phyloP scores from a whole-genome alignment of 2,113 vertebrate species.

The Anguilla rostrata region DNA sequence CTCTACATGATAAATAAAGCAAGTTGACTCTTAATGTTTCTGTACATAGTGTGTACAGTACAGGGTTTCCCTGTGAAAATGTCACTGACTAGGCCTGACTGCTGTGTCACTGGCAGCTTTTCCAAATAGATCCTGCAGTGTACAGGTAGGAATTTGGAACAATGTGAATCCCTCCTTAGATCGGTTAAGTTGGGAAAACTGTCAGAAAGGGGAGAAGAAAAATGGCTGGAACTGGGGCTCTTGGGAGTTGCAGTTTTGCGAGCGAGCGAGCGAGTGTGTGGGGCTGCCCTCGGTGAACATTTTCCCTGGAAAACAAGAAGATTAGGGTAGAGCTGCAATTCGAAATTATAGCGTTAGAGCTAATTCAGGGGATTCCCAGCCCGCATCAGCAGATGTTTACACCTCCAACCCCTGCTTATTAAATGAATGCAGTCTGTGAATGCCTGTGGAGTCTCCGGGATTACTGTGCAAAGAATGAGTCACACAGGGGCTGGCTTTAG shows the following conservation, averaged over 20 bases:
- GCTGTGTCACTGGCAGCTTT: too few species aligned
- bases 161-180: neutral
- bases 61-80: too few species aligned
- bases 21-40: too few species aligned
- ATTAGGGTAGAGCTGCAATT: constrained; percentile 27
- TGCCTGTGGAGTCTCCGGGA: constrained; percentile 14
- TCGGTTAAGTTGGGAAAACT: neutral
- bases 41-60: too few species aligned
- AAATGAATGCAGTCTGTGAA: constrained; percentile 8
- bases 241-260: neutral
- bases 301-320: constrained; percentile 35
- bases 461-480: constrained; percentile 47
- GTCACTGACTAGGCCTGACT: too few species aligned
- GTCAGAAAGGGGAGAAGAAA: neutral
- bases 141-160: neutral
- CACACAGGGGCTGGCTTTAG: constrained; percentile 35
- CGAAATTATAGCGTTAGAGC: constrained; percentile 34
- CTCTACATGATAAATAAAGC: too few species aligned
- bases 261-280: neutral
- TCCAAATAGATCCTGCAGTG: too few species aligned
- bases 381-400: constrained; percentile 28
- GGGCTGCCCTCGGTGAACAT: neutral
- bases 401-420: constrained; percentile 3
- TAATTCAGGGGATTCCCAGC: constrained; percentile 47
- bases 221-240: neutral